A percentile compares a stretch with the other conserved stretches of the same genome.
phyloP scores from a whole-genome alignment of 2,113 vertebrate genomes.

The Alligator sinensis region DNA sequence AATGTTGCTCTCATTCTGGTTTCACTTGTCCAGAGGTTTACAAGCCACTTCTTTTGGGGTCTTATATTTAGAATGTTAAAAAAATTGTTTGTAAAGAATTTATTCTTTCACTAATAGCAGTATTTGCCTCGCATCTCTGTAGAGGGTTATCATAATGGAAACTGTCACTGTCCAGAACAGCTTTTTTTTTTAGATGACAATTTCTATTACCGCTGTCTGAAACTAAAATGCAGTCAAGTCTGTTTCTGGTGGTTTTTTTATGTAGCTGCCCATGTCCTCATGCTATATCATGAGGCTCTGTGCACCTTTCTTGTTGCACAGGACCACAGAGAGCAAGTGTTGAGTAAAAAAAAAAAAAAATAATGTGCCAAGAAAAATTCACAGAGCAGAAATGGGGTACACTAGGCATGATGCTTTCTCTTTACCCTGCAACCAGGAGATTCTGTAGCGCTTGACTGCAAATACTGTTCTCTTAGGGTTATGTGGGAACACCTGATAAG shows the following conservation, averaged over 20 bases:
- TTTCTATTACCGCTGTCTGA: background rate
- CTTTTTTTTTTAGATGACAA: background rate
- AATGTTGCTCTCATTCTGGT: background rate
- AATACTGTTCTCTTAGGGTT: background rate
- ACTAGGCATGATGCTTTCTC: background rate
- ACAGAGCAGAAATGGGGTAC: background rate
- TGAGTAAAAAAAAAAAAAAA: background rate
- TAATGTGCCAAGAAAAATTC: background rate
- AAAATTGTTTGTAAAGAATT: background rate
- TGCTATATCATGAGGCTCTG: background rate
- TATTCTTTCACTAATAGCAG: background rate
- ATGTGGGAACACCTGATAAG: background rate
- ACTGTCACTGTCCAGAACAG: constrained; percentile 19
- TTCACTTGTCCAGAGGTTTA: background rate
- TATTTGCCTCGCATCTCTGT: constrained; percentile 7
- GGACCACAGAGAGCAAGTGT: background rate
- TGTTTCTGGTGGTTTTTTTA: background rate
- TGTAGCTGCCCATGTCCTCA: too few species aligned
- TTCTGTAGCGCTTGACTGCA: background rate
- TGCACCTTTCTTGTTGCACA: background rate
- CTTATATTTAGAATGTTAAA: background rate
- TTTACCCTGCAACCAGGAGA: background rate
- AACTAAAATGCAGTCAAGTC: background rate
- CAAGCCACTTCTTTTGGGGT: background rate
- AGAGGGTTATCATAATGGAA: background rate